phyloP scores from a whole-genome alignment of 2,113 vertebrate species.

The Murina feae region DNA sequence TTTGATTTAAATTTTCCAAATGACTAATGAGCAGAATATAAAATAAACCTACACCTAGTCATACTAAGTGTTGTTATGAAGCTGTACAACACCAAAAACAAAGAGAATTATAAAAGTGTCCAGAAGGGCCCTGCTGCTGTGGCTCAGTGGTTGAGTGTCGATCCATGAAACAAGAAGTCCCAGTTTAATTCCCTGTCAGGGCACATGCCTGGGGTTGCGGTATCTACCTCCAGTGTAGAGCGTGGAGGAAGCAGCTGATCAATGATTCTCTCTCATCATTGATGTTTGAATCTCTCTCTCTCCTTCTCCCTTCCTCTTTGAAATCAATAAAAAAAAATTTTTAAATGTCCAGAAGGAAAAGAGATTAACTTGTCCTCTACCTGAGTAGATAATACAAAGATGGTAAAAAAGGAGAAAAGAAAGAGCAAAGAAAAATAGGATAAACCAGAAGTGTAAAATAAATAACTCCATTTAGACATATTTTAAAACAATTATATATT shows the following conservation, averaged over 20 bases:
- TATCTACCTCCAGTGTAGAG: too few relatives aligned
- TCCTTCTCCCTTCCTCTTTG: too few relatives aligned
- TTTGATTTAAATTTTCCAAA: neutral
- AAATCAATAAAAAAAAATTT: too few relatives aligned
- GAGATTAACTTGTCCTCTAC: neutral
- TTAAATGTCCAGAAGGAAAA: neutral
- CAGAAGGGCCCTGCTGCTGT: neutral
- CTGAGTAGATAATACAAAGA: neutral
- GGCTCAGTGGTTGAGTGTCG: too few relatives aligned
- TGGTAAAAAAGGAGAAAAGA: neutral
- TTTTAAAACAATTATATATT: neutral
- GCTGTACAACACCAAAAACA: neutral
- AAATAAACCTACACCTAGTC: neutral
- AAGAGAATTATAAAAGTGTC: neutral
- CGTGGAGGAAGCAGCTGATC: too few relatives aligned
- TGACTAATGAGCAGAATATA: neutral
- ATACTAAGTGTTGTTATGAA: neutral
- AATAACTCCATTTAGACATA: neutral
- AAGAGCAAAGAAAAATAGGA: neutral
- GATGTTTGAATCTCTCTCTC: too few relatives aligned
- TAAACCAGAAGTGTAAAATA: neutral
- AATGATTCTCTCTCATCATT: too few relatives aligned
- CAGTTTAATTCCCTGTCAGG: too few relatives aligned
- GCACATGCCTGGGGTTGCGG: too few relatives aligned
- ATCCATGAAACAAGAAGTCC: too few relatives aligned